A percentile compares a stretch with the other conserved stretches of the same genome.
These are phyloP conservation scores for Glandiceps talaboti DNA, from an alignment of 53 echinoderm and acorn worm genomes.

Conservation along the genomic window DNA sequence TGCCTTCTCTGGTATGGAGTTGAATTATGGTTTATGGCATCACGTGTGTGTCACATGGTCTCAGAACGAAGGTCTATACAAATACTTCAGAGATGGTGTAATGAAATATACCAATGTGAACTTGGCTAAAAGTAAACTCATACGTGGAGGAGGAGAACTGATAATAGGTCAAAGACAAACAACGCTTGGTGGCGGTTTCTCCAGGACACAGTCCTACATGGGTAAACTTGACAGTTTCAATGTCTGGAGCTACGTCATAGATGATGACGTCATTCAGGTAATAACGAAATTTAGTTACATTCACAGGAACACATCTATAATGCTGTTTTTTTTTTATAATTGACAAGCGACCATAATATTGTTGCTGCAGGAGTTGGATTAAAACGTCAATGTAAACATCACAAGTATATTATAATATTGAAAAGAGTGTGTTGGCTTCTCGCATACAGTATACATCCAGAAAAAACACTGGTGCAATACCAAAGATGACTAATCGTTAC, in stretches of 20 bases:
- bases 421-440: too few species aligned
- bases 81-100: not conserved
- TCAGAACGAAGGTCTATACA: not conserved
- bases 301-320: too few species aligned
- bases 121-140: not conserved
- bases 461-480: too few species aligned
- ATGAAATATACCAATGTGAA: too few species aligned
- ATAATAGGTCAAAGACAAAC: not conserved
- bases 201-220: not conserved
- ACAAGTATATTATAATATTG: too few species aligned
- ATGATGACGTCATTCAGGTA: not conserved
- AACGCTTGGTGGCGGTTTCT: not conserved
- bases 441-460: too few species aligned
- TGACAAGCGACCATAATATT: too few species aligned
- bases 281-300: too few species aligned
- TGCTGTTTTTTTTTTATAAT: too few species aligned
- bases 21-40: not conserved
- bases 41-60: not conserved
- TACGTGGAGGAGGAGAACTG: not conserved
- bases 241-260: not conserved
- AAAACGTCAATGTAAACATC: too few species aligned
- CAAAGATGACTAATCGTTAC: too few species aligned
- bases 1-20: not conserved
- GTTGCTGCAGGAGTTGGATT: too few species aligned
- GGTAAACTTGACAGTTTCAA: not conserved